phyloP scores from a whole-genome alignment of 2,113 vertebrate species.

The Burhinus oedicnemus region DNA sequence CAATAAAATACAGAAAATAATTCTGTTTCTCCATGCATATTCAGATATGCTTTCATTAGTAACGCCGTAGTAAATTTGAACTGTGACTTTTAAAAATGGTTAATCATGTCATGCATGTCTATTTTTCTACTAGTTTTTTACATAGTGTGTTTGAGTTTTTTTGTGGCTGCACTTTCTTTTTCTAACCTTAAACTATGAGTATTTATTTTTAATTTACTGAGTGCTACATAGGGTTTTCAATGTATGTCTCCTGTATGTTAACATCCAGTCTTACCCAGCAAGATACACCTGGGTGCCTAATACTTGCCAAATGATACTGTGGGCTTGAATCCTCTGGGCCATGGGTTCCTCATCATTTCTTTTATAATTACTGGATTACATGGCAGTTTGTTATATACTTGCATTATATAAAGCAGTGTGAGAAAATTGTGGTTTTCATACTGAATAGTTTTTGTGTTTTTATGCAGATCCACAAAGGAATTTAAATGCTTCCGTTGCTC shows the following conservation, averaged over 20 bases:
- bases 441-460: neutral
- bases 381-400: neutral
- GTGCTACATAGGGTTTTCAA: fast-evolving
- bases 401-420: neutral
- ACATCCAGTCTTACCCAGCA: neutral
- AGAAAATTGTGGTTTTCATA: neutral
- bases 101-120: neutral
- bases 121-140: neutral
- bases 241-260: fast-evolving
- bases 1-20: neutral
- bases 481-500: neutral
- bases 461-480: neutral
- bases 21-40: neutral
- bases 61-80: neutral
- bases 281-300: neutral
- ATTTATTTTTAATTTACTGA: neutral
- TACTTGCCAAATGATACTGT: neutral
- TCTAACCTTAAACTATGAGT: neutral
- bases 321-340: neutral
- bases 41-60: neutral
- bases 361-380: neutral
- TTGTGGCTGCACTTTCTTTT: neutral
- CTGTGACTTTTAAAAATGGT: neutral
- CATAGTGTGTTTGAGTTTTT: too few relatives aligned
- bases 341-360: neutral